These are phyloP conservation scores for Probaryconus sp. DNA, from an alignment of 1,140 invertebrate genomes.

Conservation along the genomic window DNA sequence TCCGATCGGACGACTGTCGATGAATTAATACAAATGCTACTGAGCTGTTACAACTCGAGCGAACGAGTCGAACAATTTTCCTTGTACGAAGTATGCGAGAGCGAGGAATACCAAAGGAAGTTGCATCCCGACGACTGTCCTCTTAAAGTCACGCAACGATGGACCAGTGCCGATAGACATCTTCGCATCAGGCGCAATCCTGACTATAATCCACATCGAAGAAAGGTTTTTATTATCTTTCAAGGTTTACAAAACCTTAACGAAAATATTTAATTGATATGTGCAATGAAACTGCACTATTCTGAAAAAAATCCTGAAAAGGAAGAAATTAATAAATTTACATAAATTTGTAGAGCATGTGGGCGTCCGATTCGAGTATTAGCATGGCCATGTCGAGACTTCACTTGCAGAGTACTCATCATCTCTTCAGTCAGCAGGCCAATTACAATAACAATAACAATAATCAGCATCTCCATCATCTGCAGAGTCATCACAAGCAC, in stretches of 20 bases:
- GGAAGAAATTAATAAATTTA: slow-evolving; percentile 1
- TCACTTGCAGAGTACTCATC: slow-evolving; percentile 64
- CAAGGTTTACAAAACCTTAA: background rate
- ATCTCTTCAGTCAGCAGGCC: slow-evolving; percentile 37
- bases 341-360: slow-evolving; percentile 71
- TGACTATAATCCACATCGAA: slow-evolving; percentile 83
- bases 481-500: slow-evolving; percentile 41
- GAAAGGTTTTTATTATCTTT: slow-evolving; percentile 76
- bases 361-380: slow-evolving; percentile 76
- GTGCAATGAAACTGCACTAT: background rate
- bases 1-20: slow-evolving; percentile 93
- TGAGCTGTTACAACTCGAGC: slow-evolving; percentile 90
- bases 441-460: slow-evolving; percentile 53
- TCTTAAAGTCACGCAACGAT: slow-evolving; percentile 88
- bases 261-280: background rate
- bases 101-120: slow-evolving; percentile 89
- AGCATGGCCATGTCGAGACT: slow-evolving; percentile 74
- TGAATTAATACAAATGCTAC: slow-evolving; percentile 90
- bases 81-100: slow-evolving; percentile 88
- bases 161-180: slow-evolving; percentile 84
- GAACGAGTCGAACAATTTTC: slow-evolving; percentile 92
- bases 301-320: slow-evolving; percentile 2
- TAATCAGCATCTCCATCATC: slow-evolving; percentile 55
- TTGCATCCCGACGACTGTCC: slow-evolving; percentile 91
- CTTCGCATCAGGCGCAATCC: slow-evolving; percentile 88